These are phyloP conservation scores for Bungarus multicinctus DNA, from an alignment of 2,113 vertebrate species.

Conservation along the genomic window DNA sequence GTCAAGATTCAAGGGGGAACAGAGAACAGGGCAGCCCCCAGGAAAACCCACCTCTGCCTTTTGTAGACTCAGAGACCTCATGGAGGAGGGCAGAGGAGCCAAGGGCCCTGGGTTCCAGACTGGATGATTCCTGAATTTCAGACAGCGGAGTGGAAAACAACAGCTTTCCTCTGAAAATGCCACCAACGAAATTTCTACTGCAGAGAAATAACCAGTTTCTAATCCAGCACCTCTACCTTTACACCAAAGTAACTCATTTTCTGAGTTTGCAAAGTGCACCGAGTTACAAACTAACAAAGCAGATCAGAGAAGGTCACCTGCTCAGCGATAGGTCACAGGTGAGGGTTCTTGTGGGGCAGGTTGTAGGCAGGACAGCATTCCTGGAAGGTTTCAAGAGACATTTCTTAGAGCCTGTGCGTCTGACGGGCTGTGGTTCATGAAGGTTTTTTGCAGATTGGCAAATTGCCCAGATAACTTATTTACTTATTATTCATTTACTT, in stretches of 20 bases:
- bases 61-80: background rate
- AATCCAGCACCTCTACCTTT: background rate
- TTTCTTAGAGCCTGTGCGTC: background rate
- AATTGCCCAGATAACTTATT: too few relatives aligned
- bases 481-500: too few relatives aligned
- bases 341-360: background rate
- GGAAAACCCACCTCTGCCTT: background rate
- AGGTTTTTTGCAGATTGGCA: background rate
- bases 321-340: background rate
- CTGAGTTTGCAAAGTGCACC: background rate
- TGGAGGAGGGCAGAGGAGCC: constrained; percentile 20
- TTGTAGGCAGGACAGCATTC: background rate
- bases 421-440: background rate
- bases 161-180: background rate
- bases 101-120: too few relatives aligned
- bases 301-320: background rate
- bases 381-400: background rate
- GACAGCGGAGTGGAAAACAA: background rate
- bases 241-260: background rate
- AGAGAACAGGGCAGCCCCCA: background rate
- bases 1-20: background rate
- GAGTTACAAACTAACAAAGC: background rate
- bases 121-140: background rate
- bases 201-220: background rate
- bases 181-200: background rate